Percentiles rank a stretch among this genome's conserved stretches.
These are phyloP conservation scores for Melipona beecheii DNA, from an alignment of 2,888 invertebrate species.

Conservation along the genomic window DNA sequence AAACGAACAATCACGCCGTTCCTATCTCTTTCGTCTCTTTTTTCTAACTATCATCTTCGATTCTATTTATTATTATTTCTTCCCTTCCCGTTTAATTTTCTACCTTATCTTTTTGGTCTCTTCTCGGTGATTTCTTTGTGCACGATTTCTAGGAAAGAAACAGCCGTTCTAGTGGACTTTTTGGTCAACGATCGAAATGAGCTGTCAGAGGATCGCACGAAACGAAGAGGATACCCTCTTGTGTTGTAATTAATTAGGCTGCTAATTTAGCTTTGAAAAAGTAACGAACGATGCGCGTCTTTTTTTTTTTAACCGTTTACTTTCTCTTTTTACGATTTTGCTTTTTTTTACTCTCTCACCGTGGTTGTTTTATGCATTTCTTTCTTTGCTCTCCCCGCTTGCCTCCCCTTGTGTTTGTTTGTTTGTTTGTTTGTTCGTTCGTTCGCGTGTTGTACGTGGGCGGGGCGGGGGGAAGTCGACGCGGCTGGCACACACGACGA, in stretches of 20 bases:
- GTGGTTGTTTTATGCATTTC: neutral
- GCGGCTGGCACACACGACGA: constrained; percentile 33
- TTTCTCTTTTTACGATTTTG: neutral
- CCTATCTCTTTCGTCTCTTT: neutral
- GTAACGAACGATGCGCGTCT: constrained; percentile 19
- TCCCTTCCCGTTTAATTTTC: neutral
- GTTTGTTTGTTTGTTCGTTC: neutral
- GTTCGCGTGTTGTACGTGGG: too few species aligned
- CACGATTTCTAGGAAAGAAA: neutral
- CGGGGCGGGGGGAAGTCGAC: neutral
- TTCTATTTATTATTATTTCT: neutral
- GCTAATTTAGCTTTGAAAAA: constrained; percentile 24
- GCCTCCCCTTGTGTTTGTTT: neutral
- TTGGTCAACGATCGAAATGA: constrained; percentile 15
- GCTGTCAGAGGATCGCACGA: constrained; percentile 17
- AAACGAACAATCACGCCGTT: constrained; percentile 32
- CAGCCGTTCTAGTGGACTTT: constrained; percentile 42
- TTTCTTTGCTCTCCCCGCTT: neutral
- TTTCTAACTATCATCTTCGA: neutral
- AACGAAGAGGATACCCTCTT: constrained; percentile 18
- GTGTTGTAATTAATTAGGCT: constrained; percentile 46
- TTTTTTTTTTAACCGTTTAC: neutral
- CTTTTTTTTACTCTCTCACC: neutral
- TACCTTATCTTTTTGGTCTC: constrained; percentile 14
- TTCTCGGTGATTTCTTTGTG: neutral